Conservation (phyloP, 2,888 invertebrate species). For the Oithona nana region DNA sequence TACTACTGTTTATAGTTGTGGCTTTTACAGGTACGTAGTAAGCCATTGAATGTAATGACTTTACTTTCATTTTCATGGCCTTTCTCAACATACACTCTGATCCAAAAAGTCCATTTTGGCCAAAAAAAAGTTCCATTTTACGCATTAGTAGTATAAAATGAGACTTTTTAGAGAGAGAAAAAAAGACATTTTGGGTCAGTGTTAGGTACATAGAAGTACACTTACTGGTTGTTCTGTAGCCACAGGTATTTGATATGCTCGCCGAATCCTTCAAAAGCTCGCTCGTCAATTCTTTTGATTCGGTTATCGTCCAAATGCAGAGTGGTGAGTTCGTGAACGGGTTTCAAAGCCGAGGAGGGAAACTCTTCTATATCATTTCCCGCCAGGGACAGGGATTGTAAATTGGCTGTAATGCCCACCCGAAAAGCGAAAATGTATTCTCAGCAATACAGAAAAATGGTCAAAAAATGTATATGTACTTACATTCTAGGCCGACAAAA, state of each 20-base stretch:
- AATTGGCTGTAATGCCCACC: slow-evolving; percentile 34
- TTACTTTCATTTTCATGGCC: neutral
- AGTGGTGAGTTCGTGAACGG: slow-evolving; percentile 65
- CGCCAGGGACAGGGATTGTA: slow-evolving; percentile 10
- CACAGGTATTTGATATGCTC: slow-evolving; percentile 81
- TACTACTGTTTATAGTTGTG: too few species aligned
- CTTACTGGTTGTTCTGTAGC: slow-evolving; percentile 76
- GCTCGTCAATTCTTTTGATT: slow-evolving; percentile 58
- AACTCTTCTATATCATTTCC: slow-evolving; percentile 11
- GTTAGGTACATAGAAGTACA: too few species aligned
- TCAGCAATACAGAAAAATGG: neutral
- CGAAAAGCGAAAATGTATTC: slow-evolving; percentile 28
- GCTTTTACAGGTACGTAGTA: too few species aligned
- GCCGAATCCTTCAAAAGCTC: slow-evolving; percentile 70
- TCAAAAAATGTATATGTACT: too few species aligned
- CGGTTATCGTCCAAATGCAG: slow-evolving; percentile 71
- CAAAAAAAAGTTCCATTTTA: too few species aligned
- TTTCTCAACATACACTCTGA: too few species aligned
- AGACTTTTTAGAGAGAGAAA: too few species aligned
- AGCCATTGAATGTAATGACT: too few species aligned
- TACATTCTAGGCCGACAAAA: slow-evolving; percentile 22
- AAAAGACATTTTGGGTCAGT: too few species aligned
- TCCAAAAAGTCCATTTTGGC: too few species aligned
- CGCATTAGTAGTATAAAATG: too few species aligned
- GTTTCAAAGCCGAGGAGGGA: slow-evolving; percentile 61